Percentiles rank a stretch among this genome's conserved stretches.
Conservation (phyloP, 2,888 invertebrate species). For the Steinernema hermaphroditum region DNA sequence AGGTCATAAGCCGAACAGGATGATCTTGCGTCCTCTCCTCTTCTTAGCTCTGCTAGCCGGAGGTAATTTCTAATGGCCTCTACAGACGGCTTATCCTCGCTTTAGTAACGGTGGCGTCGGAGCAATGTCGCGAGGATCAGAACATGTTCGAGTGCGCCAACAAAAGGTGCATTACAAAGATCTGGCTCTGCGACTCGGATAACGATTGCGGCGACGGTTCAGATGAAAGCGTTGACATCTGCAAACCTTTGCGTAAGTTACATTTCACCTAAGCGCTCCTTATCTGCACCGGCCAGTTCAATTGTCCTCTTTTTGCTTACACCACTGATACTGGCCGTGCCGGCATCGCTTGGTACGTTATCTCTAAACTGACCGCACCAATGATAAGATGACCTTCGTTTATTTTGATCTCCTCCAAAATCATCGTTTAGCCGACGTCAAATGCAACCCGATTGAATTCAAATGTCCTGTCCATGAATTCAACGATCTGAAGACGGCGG, state of each 20-base stretch:
- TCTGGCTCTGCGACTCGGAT: conserved; percentile 63
- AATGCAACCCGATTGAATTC: conserved; percentile 52
- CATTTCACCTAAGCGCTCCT: not conserved
- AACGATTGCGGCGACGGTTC: conserved; percentile 59
- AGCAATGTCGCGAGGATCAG: not conserved
- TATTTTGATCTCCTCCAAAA: conserved; percentile 1
- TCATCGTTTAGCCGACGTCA: conserved; percentile 42
- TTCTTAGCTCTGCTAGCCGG: not conserved
- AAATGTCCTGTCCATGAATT: conserved; percentile 56
- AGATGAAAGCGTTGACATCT: conserved; percentile 48
- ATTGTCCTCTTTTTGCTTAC: not conserved
- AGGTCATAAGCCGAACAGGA: conserved; percentile 21
- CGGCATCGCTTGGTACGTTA: not conserved
- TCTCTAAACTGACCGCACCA: conserved; percentile 12
- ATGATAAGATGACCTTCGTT: conserved; percentile 10
- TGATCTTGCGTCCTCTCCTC: conserved; percentile 13
- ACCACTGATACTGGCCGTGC: not conserved
- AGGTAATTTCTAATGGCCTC: not conserved
- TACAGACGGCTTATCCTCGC: not conserved
- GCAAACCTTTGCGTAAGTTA: not conserved
- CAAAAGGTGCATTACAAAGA: conserved; percentile 54
- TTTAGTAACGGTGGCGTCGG: not conserved
- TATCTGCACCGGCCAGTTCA: not conserved
- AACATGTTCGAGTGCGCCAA: conserved; percentile 5
- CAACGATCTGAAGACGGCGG: conserved; percentile 43